phyloP scores from a whole-genome alignment of 1,140 invertebrate species.

The Metopolophium dirhodum region DNA sequence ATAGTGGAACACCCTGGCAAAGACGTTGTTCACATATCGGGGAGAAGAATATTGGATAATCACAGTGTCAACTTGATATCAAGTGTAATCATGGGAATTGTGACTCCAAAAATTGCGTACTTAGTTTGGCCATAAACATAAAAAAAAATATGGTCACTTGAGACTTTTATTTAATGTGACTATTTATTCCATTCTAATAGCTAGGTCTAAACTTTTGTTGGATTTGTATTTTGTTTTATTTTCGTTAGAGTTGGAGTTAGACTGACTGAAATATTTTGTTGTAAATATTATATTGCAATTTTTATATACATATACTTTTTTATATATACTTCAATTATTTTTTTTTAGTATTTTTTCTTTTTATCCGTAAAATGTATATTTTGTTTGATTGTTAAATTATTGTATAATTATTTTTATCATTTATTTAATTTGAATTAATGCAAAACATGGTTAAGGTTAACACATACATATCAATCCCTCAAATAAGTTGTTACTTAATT shows the following conservation, averaged over 20 bases:
- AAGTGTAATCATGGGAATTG: slow-evolving; percentile 76
- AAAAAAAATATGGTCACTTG: background rate
- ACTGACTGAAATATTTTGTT: slow-evolving; percentile 22
- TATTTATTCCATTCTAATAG: slow-evolving; percentile 30
- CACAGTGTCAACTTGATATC: slow-evolving; percentile 89
- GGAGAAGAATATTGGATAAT: slow-evolving; percentile 82
- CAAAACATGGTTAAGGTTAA: slow-evolving; percentile 46
- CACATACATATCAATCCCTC: slow-evolving; percentile 48
- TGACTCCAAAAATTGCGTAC: slow-evolving; percentile 76
- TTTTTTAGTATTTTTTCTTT: background rate
- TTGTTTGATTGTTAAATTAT: slow-evolving; percentile 11
- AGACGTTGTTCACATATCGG: slow-evolving; percentile 78
- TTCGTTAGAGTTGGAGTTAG: background rate
- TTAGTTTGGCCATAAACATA: slow-evolving; percentile 67
- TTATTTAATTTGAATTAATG: slow-evolving; percentile 8
- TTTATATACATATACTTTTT: slow-evolving; percentile 24
- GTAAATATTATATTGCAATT: slow-evolving; percentile 15
- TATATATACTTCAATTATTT: background rate
- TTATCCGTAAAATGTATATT: slow-evolving; percentile 33
- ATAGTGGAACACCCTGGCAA: slow-evolving; percentile 78
- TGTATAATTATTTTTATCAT: slow-evolving; percentile 26
- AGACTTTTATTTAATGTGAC: slow-evolving; percentile 46
- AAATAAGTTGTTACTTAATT: slow-evolving; percentile 50
- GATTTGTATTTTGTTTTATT: background rate
- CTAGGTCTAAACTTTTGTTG: background rate